phyloP scores from a whole-genome alignment of 2,888 invertebrate genomes.

The Stenurella melanura region DNA sequence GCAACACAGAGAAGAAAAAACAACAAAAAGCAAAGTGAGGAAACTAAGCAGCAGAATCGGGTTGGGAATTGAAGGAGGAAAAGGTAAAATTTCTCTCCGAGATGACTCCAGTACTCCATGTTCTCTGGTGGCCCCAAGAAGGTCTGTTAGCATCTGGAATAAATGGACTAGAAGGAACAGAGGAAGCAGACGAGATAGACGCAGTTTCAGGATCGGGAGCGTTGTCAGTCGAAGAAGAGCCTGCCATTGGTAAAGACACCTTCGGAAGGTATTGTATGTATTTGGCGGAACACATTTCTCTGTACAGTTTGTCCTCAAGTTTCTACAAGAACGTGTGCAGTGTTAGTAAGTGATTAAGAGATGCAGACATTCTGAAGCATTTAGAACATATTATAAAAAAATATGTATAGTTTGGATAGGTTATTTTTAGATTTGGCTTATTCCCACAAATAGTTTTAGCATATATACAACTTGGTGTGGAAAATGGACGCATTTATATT shows the following conservation, averaged over 20 bases:
- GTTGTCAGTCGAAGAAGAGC: conserved; percentile 61
- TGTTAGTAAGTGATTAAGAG: conserved; percentile 36
- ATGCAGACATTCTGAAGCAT: conserved; percentile 8
- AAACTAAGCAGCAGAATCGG: conserved; percentile 65
- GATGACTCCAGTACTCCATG: conserved; percentile 69
- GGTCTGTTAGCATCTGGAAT: conserved; percentile 57
- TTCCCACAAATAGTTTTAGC: neutral
- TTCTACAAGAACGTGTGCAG: conserved; percentile 73
- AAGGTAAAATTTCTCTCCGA: conserved; percentile 53
- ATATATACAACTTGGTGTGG: neutral
- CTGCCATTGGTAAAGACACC: conserved; percentile 60
- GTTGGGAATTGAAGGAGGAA: conserved; percentile 51
- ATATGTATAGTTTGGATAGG: too few species aligned
- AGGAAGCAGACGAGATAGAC: conserved; percentile 54
- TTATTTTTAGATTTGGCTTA: too few species aligned
- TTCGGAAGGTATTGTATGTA: conserved; percentile 69
- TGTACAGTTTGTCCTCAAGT: conserved; percentile 74
- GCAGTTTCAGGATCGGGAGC: conserved; percentile 37
- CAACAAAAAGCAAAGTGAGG: conserved; percentile 21
- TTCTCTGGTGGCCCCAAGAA: conserved; percentile 70
- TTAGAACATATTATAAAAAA: conserved; percentile 1
- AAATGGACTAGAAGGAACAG: conserved; percentile 69
- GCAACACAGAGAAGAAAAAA: conserved; percentile 12
- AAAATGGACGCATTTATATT: neutral
- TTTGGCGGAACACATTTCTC: conserved; percentile 72